Base-by-base conservation (phyloP, 2,797 vertebrate genomes). In the Peromyscus nudipes region DNA sequence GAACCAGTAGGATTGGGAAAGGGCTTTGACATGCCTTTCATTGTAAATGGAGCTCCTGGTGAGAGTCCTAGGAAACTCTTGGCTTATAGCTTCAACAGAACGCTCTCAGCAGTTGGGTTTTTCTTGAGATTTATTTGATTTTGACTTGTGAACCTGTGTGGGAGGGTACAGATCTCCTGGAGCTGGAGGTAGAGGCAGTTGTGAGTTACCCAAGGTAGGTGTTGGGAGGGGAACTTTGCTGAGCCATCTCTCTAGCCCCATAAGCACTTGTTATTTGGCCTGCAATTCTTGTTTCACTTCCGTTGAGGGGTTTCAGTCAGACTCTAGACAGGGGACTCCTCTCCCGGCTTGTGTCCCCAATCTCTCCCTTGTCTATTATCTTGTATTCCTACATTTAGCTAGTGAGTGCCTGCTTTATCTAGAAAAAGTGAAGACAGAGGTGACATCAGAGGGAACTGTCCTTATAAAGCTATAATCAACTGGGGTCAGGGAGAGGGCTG, bases 1-100 rank as follows among this genome's bases (percentile, higher is more conserved):
- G 21, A n/a, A 3, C 12, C 10, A 1, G 13, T 34, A 55, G 14
- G 9, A 0, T 29, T 57, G 4, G 37, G 17, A 4, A 11, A 29
- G 34, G 14, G 25, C 2, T 37, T 37, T 21, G 25, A 29, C 12
- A 86, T 3, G 27, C 4, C 23, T 73, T 71, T 71, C 14, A 4
- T 25, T 55, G 34, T 37, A 52, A 87, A 71, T 10, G n/a, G 23
- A n/a, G 14, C 11, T n/a, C 12, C 31, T 69, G 31, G 9, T 31
- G 8, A 62, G 25, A 31, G n/a, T 60, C 3, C 6, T 62, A 40
- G 23, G 13, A 60, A 60, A 25, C n/a, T 37, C 12, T 25, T 57
- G 34, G 14, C 13, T 19, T 64, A 64, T 43, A 43, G 7, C 14
- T 64, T 4, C 6, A 43, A 29, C 43, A 83, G n/a, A 46, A 65